Base-by-base conservation (phyloP, 30 jellyfish, hydroid and myxozoan species). In the Pelagia noctiluca region DNA sequence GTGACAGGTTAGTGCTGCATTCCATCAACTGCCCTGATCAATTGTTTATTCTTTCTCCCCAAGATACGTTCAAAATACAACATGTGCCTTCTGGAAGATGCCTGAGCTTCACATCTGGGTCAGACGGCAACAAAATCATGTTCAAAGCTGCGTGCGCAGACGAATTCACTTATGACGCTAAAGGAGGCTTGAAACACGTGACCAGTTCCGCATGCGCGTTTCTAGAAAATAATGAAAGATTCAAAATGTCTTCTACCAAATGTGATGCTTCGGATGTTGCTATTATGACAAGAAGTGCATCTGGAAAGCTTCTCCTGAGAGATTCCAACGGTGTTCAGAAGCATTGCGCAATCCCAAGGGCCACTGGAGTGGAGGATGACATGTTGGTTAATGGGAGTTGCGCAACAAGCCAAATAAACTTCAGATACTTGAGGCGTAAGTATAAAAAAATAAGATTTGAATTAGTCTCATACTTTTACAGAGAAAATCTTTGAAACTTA, bases 41-140 rank as follows among this genome's bases (percentile, higher is more conserved):
- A 18, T 50, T 50, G 65, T 18, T 18, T 0, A 3, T 1, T 23
- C 26, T 50, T 23, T 18, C 23, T 28, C 35, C 33, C 16, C 11
- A 69, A 80, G 90, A 66, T 47, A 80, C 38, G 3, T 80, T 80
- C 54, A 36, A 33, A 16, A 31, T 80, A 10, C 32, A 80, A 52
- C 84, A 80, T 47, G 34, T 80, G 35, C 71, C 90, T 0, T 42
- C 79, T 80, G 84, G 90, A 12, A 50, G 90, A 49, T 80, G 90
- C 29, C 31, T 65, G 30, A 63, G 83, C 0, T 80, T 65, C 28
- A 21, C 83, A n/a, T 2, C 53, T 46, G 81, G 81, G 0, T 63
- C 33, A 30, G 47, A 61, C 23, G 33, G 36, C 25, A 67, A 67
- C 61, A 50, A 26, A 18, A 50, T 80, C 50, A 34, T 37, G 0